Evolutionary conservation across 1,140 invertebrate species (phyloP).

Genomic region (Macrostomum lignano): DNA sequence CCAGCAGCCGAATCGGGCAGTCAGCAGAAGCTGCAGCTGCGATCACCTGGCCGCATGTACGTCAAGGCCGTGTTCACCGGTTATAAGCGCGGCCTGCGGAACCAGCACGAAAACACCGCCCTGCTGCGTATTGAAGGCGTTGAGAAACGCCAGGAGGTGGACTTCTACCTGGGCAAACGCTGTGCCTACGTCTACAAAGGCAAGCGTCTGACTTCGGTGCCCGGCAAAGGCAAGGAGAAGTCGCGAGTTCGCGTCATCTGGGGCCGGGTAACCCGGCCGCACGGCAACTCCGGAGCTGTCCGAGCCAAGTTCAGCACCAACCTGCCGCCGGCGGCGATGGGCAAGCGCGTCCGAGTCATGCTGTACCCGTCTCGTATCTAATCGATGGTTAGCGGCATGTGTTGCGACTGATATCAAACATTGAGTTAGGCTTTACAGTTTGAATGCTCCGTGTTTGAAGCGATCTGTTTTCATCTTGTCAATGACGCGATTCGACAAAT

Average conservation of each 20-base stretch:
- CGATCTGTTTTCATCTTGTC: no score
- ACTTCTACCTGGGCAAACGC: conserved; percentile 78
- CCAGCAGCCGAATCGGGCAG: no score
- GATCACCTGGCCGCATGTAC: conserved; percentile 44
- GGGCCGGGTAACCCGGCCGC: conserved; percentile 88
- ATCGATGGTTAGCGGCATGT: no score
- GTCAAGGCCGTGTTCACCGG: conserved; percentile 90
- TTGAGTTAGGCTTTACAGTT: no score
- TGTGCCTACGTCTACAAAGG: conserved; percentile 85
- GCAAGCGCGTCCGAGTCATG: conserved; percentile 69
- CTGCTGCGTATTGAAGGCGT: conserved; percentile 75
- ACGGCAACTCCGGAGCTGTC: conserved; percentile 68
- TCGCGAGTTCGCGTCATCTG: conserved; percentile 68
- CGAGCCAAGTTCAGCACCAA: conserved; percentile 84
- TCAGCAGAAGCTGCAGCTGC: no score
- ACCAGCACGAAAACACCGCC: conserved; percentile 86
- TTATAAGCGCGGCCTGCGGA: conserved; percentile 75
- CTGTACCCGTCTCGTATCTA: conserved; percentile 38
- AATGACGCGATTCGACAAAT: no score
- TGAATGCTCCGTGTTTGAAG: no score
- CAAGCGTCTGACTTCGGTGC: conserved; percentile 30
- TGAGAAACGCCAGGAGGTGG: conserved; percentile 44
- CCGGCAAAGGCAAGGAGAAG: no score
- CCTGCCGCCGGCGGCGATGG: conserved; percentile 82
- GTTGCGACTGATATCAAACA: no score